Base-by-base conservation (phyloP, 2,888 invertebrate genomes). In the Parnassius apollo region DNA sequence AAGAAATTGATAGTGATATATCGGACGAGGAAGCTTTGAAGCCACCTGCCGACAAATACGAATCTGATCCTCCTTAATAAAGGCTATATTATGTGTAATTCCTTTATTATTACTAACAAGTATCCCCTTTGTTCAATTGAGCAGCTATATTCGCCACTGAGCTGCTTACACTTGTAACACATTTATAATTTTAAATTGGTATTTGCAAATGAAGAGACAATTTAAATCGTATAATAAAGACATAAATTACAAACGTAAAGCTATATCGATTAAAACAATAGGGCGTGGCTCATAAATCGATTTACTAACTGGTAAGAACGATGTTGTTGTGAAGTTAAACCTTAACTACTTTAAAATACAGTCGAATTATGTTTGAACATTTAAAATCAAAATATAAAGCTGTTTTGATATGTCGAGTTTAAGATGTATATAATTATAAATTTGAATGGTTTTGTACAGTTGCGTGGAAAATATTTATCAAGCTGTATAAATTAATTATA, bases 161-260 rank as follows among this genome's bases (percentile, higher is more conserved):
- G 44, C 8, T 44, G 10, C 44, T 42, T 13, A 11, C 3, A 9
- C 42, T 55, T 13, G 8, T 42, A 4, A 12, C 35, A 12, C 13
- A 48, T 48, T 57, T 12, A 51, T 35, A 57, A 9, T 9, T 44
- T 44, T 2, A 22, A 59, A 59, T 48, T 42, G 8, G 18, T 53
- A 42, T 25, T 48, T 49, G 2, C 59, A 44, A 49, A 2, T 25
- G 46, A 52, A 25, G 25, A 13, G 35, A 8, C n/a, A 13, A 35
- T 62, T 57, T 42, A 57, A 46, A 57, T n/a, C 18, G 56, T 52
- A 62, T 62, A 62, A 62, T 62, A 62, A 62, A 62, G 62, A 54
- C 62, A 62, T 62, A 45, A 10, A 62, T 62, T 49, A 54, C 49
- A 12, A 35, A 11, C 44, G 50, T 46, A 35, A 49, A 13, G 13